Percentiles rank a stretch among this genome's conserved stretches.
These are phyloP conservation scores for Troides aeacus DNA, from an alignment of 2,888 invertebrate genomes.

Conservation along the genomic window DNA sequence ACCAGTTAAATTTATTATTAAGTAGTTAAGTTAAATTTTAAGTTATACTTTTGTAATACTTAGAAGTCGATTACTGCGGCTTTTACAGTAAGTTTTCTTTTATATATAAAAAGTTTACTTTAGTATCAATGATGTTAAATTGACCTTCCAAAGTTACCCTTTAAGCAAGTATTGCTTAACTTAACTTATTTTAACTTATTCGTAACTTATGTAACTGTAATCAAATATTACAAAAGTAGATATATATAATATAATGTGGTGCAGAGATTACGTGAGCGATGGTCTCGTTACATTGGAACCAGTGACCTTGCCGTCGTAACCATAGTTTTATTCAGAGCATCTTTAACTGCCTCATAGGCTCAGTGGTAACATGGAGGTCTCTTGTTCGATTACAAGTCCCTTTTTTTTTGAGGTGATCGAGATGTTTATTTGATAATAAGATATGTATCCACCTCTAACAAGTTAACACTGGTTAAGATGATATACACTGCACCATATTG, in stretches of 20 bases:
- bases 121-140: too few species aligned
- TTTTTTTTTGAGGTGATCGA: background rate
- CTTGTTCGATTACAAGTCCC: background rate
- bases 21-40: too few species aligned
- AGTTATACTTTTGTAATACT: too few species aligned
- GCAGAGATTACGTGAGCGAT: background rate
- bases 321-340: background rate
- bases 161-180: background rate
- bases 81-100: too few species aligned
- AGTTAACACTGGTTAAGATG: too few species aligned
- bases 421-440: too few species aligned
- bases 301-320: background rate
- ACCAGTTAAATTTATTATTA: too few species aligned
- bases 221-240: background rate
- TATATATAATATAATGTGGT: background rate
- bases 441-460: too few species aligned
- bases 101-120: too few species aligned
- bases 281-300: background rate
- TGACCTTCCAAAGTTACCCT: background rate
- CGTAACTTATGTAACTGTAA: background rate
- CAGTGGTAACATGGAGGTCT: too few species aligned
- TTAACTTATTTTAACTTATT: background rate
- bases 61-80: too few species aligned
- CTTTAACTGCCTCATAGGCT: background rate
- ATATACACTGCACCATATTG: too few species aligned